These are phyloP conservation scores for Jaculus jaculus DNA, from an alignment of 2,113 vertebrate species.

Conservation along the genomic window DNA sequence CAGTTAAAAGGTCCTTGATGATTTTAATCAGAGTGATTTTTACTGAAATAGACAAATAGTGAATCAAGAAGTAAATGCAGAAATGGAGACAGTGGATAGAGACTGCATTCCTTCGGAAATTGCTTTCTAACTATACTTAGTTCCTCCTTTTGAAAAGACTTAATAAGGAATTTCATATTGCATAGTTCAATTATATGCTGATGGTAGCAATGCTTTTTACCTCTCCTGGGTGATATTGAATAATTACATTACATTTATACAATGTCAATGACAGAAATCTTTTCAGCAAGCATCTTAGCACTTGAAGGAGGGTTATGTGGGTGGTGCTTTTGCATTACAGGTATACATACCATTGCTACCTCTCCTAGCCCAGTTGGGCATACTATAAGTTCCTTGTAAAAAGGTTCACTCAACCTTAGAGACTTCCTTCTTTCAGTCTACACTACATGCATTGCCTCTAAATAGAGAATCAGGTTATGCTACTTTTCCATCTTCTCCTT, in stretches of 20 bases:
- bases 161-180: slow-evolving; percentile 39
- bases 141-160: slow-evolving; percentile 40
- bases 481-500: not conserved
- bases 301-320: not conserved
- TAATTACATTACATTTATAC: not conserved
- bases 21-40: slow-evolving; percentile 40
- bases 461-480: slow-evolving; percentile 6
- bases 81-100: slow-evolving; percentile 1
- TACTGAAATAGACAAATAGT: slow-evolving; percentile 25
- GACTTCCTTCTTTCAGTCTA: slow-evolving; percentile 8
- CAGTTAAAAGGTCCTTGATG: slow-evolving; percentile 3
- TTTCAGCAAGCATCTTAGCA: not conserved
- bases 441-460: not conserved
- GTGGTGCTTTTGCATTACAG: not conserved
- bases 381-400: not conserved
- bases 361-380: not conserved
- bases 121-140: slow-evolving; percentile 38
- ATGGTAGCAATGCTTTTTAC: not conserved
- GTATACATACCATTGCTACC: not conserved
- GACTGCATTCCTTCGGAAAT: not conserved
- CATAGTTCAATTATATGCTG: not conserved
- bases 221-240: not conserved
- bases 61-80: not conserved
- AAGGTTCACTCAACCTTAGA: not conserved
- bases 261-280: not conserved